Evolutionary conservation across 2,113 vertebrate genomes (phyloP).

Genomic region (Salvelinus namaycush): DNA sequence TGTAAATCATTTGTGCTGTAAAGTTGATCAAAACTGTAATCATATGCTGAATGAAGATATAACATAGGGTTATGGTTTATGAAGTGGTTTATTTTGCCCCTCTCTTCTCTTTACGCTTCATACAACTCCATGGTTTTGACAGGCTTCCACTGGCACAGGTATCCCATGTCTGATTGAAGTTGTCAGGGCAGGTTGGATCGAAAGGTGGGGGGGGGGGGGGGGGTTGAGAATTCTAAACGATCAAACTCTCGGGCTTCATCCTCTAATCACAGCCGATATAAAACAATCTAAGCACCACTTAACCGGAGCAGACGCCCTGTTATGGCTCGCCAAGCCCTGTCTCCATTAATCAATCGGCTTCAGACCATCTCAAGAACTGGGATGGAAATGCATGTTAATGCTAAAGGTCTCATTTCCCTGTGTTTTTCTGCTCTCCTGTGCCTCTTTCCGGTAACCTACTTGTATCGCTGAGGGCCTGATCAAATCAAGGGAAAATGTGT

Average conservation of each 20-base stretch:
- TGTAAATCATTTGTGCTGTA: neutral
- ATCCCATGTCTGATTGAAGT: conserved; percentile 70
- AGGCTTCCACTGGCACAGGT: conserved; percentile 33
- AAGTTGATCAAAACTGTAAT: neutral
- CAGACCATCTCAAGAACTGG: conserved; percentile 55
- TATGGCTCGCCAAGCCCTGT: conserved; percentile 77
- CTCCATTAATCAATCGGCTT: conserved; percentile 80
- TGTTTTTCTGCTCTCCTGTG: conserved; percentile 20
- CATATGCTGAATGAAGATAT: neutral
- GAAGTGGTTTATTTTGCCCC: conserved; percentile 4
- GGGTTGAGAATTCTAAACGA: conserved; percentile 61
- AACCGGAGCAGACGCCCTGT: conserved; percentile 73
- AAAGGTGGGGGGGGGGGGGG: conserved; percentile 42
- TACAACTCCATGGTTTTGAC: conserved; percentile 44
- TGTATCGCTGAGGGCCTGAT: conserved; percentile 22
- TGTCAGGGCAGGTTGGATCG: conserved; percentile 69
- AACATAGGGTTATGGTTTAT: neutral
- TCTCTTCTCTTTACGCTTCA: conserved; percentile 17
- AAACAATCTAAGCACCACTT: conserved; percentile 82
- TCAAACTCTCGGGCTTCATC: conserved; percentile 71
- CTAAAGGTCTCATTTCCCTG: conserved; percentile 38
- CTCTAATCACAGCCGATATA: conserved; percentile 75
- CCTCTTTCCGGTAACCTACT: conserved; percentile 34
- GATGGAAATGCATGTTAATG: conserved; percentile 71
- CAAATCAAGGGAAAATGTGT: conserved; percentile 16